Evolutionary conservation across 2,113 vertebrate genomes (phyloP).

Genomic region (Raphicerus campestris): DNA sequence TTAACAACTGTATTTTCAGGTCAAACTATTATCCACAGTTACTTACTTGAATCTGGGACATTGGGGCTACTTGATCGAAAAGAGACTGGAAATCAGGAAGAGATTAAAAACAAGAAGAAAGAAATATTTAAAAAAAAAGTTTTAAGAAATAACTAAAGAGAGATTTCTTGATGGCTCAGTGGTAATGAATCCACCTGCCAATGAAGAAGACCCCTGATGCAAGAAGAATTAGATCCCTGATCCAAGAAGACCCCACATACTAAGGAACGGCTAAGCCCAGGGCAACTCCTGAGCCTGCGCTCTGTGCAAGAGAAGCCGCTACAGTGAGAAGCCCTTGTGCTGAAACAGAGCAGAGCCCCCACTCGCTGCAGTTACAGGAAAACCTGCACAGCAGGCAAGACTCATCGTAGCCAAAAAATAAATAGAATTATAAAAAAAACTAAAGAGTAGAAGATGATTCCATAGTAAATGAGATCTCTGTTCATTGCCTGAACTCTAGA

Average conservation of each 20-base stretch:
- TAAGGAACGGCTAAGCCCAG: background rate
- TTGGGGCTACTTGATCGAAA: background rate
- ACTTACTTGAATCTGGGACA: background rate
- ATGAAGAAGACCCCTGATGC: background rate
- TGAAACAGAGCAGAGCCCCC: background rate
- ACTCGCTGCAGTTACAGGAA: background rate
- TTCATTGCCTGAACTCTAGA: background rate
- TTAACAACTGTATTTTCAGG: background rate
- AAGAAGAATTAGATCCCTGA: background rate
- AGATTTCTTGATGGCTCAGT: background rate
- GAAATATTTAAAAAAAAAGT: background rate
- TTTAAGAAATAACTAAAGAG: background rate
- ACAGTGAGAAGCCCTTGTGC: rapidly evolving
- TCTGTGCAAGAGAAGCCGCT: background rate
- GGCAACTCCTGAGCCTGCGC: background rate
- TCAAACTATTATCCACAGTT: background rate
- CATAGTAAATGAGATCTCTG: background rate
- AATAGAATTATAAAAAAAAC: background rate
- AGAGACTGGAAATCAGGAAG: background rate
- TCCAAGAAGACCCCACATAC: background rate
- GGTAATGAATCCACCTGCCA: background rate
- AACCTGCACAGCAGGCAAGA: background rate
- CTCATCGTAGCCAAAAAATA: rapidly evolving
- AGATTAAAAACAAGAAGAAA: background rate
- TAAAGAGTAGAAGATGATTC: background rate